Base-by-base conservation (phyloP, 2,888 invertebrate genomes). In the Lacanobia wlatinum region DNA sequence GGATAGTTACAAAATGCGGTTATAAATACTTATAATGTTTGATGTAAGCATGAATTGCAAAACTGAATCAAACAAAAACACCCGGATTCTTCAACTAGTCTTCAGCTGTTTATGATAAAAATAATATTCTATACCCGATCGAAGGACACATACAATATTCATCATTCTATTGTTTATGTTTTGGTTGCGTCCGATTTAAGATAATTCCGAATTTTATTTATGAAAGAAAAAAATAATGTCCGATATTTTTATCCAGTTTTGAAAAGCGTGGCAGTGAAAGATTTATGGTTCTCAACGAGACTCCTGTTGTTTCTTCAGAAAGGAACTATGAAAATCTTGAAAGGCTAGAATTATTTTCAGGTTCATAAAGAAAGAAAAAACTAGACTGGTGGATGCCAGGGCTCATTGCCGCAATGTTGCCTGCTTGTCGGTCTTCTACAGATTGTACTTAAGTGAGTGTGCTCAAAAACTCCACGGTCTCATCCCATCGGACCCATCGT, bases 31-130 rank as follows among this genome's bases (percentile, higher is more conserved):
- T 18, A 34, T 46, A 18, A n/a, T 58, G 23, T 65, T 59, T 43
- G 14, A 3, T 6, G 43, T 43, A 14, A 28, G 21, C 12, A 6
- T 48, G 21, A 28, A 72, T 65, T 21, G 28, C 6, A 67, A 50
- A 69, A 18, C 10, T 8, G 38, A 50, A 18, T 73, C 16, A 18
- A 52, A 68, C 23, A 23, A n/a, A 50, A 53, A 59, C 38, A 53
- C 21, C 38, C 77, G 18, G 46, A 53, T 59, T 77, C 18, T 16
- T 46, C 1, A 21, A n/a, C 0, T 50, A 18, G 34, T 70, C 58
- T 73, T 59, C 58, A 21, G 38, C 23, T 73, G 46, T 77, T 59
- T 59, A 52, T 18, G 28, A 52, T 59, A 52, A 28, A 77, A 77
- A 70, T 73, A 40, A 59, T 59, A 48, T 70, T 58, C 18, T 7